Evolutionary conservation across 2,113 vertebrate genomes (phyloP), one percentile per base, ranked within the genome.

Genomic region (Actenoides hombroni): DNA sequence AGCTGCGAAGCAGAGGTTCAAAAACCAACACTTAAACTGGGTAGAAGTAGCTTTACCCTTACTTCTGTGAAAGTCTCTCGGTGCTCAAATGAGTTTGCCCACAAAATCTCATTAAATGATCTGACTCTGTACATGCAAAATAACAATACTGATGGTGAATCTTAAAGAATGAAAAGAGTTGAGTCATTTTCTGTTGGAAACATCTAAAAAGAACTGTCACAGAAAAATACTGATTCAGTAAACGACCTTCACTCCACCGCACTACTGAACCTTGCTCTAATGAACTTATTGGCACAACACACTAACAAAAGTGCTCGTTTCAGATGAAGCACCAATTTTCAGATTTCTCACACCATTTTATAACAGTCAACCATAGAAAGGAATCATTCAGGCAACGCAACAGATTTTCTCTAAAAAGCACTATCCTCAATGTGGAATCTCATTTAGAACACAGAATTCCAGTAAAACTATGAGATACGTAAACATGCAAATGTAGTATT

Each of bases 161-260:
- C n/a, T n/a, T 59, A 77, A 60, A 75, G 24, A 95, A 69, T 3
- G 6, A 89, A 31, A 59, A 83, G 17, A 87, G 65, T 64, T 42
- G 56, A 95, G 82, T 81, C 25, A 83, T 83, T 59, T 90, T 93
- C 79, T 92, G 56, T 26, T 81, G 92, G 37, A 93, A 20, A 20
- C 33, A 39, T 8, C 20, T 24, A 51, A 39, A 68, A 86, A 59
- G 69, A 92, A 21, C 59, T 56, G 54, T 63, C 79, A 83, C 59
- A 92, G 57, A 74, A 86, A 95, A 86, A 79, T 5, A 82, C 35
- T 17, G 59, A 88, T 68, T 83, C 79, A 78, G 26, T 88, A 83
- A 68, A 31, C 3, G 2, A 68, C 76, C 39, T 31, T 88, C 69
- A n/a, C 64, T 84, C 73, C 20, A 11, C 60, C 70, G 86, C 81